Evolutionary conservation across 2,113 vertebrate species (phyloP).

Genomic region (Podilymbus podiceps): DNA sequence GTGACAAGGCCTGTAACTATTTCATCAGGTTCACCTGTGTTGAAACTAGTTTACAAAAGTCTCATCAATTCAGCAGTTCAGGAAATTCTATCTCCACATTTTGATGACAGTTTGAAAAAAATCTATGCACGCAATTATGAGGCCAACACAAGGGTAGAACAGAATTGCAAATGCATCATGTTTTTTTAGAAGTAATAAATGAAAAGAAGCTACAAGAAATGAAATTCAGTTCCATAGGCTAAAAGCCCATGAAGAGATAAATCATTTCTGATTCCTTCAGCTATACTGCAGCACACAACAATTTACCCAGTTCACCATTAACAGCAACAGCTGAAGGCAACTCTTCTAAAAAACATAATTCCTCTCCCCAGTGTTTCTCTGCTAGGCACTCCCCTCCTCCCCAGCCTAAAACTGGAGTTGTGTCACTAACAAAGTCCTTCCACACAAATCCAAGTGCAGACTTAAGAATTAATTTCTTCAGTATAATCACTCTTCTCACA

Average conservation of each 20-base stretch:
- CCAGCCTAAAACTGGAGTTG: not conserved
- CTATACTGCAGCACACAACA: not conserved
- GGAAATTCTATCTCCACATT: not conserved
- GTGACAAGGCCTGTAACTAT: not conserved
- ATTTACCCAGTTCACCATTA: not conserved
- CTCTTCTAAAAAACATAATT: not conserved
- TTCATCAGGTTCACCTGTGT: not conserved
- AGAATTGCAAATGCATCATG: not conserved
- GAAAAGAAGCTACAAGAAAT: not conserved
- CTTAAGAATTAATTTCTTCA: not conserved
- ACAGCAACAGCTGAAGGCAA: not conserved
- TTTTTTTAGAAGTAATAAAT: not conserved
- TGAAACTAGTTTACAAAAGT: not conserved
- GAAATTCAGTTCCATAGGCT: not conserved
- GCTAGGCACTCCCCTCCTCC: not conserved
- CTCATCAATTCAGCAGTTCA: not conserved
- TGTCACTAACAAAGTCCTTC: not conserved
- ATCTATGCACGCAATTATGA: not conserved
- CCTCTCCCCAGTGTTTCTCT: not conserved
- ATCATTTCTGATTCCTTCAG: not conserved
- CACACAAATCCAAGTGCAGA: not conserved
- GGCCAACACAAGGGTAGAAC: not conserved
- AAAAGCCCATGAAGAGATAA: not conserved
- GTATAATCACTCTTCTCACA: not conserved
- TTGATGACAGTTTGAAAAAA: not conserved